These are phyloP conservation scores for Harpagoxenus sublaevis DNA, from an alignment of 2,888 invertebrate species.

Conservation along the genomic window DNA sequence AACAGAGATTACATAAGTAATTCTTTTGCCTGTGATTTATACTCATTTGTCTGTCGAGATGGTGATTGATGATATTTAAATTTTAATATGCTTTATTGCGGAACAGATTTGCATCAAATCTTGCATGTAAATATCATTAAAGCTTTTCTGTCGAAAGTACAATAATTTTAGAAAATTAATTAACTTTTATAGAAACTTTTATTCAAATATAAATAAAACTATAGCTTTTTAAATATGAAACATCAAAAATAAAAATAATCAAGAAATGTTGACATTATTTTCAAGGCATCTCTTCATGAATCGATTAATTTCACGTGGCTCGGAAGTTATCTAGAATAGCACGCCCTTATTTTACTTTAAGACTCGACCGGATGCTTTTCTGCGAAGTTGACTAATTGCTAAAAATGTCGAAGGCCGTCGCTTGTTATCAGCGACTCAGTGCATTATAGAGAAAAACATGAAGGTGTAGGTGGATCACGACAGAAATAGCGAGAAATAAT, in stretches of 20 bases:
- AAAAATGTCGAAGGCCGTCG: conserved; percentile 41
- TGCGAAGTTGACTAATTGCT: conserved; percentile 33
- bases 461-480: conserved; percentile 17
- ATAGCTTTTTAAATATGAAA: background rate
- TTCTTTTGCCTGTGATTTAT: conserved; percentile 17
- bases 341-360: conserved; percentile 17
- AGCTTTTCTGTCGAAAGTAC: background rate
- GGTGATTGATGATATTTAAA: background rate
- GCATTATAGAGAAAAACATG: background rate
- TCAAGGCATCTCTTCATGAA: background rate
- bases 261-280: background rate
- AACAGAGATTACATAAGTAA: conserved; percentile 13
- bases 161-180: background rate
- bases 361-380: background rate
- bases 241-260: background rate
- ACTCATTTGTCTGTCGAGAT: background rate
- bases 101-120: background rate
- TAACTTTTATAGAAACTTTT: background rate
- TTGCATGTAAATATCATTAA: background rate
- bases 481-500: conserved; percentile 57
- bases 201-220: background rate
- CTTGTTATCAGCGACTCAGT: background rate
- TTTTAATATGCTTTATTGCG: background rate
- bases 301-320: background rate
- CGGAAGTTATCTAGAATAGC: conserved; percentile 14